phyloP scores from a whole-genome alignment of 37 sponge, comb jelly and placozoan species.

The Axinella damicornis region DNA sequence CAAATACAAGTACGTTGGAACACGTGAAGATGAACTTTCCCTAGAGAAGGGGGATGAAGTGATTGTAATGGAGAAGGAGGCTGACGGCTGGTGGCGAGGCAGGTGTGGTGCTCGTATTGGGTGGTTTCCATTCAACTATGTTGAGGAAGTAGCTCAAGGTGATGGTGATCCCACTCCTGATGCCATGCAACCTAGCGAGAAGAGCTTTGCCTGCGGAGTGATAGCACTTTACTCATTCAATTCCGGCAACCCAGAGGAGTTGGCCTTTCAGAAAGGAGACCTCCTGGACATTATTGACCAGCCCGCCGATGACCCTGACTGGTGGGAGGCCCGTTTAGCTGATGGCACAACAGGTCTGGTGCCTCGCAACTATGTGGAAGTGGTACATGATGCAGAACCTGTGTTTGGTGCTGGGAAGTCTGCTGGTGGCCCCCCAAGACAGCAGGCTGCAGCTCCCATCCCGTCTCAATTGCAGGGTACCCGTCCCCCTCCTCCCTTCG shows the following conservation, averaged over 20 bases:
- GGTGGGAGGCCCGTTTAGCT: conserved; percentile 89
- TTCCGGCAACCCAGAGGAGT: conserved; percentile 87
- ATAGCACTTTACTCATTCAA: conserved; percentile 82
- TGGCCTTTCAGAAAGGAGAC: conserved; percentile 82
- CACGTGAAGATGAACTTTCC: conserved; percentile 83
- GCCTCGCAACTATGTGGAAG: conserved; percentile 89
- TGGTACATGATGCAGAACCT: conserved; percentile 66
- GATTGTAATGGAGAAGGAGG: conserved; percentile 91
- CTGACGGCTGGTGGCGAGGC: conserved; percentile 97
- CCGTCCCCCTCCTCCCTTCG: conserved; percentile 51
- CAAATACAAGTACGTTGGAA: conserved; percentile 76
- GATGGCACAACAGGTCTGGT: conserved; percentile 76
- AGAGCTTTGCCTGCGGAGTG: conserved; percentile 73
- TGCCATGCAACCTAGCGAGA: background rate
- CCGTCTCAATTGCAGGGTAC: background rate
- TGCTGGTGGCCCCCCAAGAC: background rate
- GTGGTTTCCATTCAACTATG: conserved; percentile 97
- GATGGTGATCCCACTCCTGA: background rate
- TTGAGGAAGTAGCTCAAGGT: conserved; percentile 68
- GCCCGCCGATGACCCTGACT: conserved; percentile 89
- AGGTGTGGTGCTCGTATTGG: conserved; percentile 70
- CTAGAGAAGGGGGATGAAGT: conserved; percentile 89
- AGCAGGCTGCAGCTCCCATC: background rate
- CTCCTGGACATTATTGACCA: conserved; percentile 85
- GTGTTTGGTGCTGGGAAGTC: conserved; percentile 19